Percentiles rank a stretch among this genome's conserved stretches.
phyloP scores from a whole-genome alignment of 2,113 vertebrate genomes.

The Odocoileus virginianus region DNA sequence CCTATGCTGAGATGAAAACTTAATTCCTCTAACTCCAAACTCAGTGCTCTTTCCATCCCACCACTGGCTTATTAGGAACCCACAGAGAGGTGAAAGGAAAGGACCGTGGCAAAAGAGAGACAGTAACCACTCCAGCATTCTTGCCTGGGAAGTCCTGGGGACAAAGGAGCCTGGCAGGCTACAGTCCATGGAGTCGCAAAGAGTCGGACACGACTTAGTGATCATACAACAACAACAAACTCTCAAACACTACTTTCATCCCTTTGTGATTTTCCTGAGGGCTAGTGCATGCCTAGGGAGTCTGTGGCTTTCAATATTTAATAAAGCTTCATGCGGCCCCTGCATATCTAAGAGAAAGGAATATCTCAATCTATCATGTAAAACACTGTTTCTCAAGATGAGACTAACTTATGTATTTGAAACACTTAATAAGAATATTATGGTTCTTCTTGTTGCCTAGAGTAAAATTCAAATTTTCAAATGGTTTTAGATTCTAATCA shows the following conservation, averaged over 20 bases:
- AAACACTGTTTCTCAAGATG: not conserved
- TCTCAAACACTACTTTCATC: not conserved
- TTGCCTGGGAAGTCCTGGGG: not conserved
- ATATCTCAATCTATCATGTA: not conserved
- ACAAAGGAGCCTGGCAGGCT: not conserved
- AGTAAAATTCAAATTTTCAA: not conserved
- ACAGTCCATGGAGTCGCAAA: not conserved
- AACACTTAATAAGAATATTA: slow-evolving; percentile 10
- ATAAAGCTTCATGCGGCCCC: not conserved
- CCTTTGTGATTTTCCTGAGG: not conserved
- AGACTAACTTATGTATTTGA: not conserved
- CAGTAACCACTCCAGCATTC: not conserved
- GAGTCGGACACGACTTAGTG: not conserved
- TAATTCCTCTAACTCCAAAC: not conserved
- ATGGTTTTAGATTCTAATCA: not conserved
- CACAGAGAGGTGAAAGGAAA: not conserved
- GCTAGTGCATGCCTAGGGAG: not conserved
- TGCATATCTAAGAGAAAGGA: not conserved
- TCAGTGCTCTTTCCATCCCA: not conserved
- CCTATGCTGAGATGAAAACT: not conserved
- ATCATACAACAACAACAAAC: not conserved
- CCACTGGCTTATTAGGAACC: not conserved
- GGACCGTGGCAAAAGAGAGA: not conserved
- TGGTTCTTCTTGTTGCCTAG: not conserved
- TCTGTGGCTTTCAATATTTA: not conserved